Evolutionary conservation across 2,888 invertebrate genomes (phyloP).

Genomic region (Drosophila emarginata): DNA sequence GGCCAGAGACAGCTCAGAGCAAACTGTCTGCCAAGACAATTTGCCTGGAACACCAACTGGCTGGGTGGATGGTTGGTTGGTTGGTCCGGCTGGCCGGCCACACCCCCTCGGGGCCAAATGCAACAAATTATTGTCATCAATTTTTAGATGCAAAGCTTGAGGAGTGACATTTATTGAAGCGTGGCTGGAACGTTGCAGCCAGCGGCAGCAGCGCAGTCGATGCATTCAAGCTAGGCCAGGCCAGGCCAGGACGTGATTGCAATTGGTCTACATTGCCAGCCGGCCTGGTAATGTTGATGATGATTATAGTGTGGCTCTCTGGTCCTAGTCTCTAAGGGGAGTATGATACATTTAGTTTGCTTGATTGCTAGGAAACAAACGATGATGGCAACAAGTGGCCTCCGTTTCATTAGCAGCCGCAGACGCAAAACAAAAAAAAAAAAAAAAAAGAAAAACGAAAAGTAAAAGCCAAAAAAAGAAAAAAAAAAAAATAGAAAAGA

Average conservation of each 20-base stretch:
- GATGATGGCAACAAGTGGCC: constrained; percentile 68
- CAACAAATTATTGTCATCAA: constrained; percentile 79
- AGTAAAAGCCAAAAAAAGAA: constrained; percentile 65
- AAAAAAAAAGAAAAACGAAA: constrained; percentile 73
- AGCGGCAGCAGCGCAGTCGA: neutral
- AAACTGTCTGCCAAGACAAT: constrained; percentile 70
- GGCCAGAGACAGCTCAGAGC: constrained; percentile 52
- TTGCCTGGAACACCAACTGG: constrained; percentile 47
- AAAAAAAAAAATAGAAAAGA: constrained; percentile 11
- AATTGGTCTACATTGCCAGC: constrained; percentile 70
- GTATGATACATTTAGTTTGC: constrained; percentile 65
- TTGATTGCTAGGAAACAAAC: constrained; percentile 70
- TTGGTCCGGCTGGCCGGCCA: constrained; percentile 43
- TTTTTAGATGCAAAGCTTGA: constrained; percentile 76
- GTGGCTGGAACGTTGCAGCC: constrained; percentile 54
- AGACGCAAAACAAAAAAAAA: neutral
- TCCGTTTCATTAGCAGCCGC: constrained; percentile 63
- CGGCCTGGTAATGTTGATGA: constrained; percentile 60
- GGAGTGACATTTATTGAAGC: constrained; percentile 79
- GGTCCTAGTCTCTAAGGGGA: constrained; percentile 45
- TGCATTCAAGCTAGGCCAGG: neutral
- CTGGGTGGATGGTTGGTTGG: constrained; percentile 26
- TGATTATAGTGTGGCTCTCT: constrained; percentile 55
- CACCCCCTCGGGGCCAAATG: constrained; percentile 66
- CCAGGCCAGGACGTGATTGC: constrained; percentile 59